A percentile compares a stretch with the other conserved stretches of the same genome.
Conservation (phyloP, 1,140 invertebrate genomes). For the Ectropis grisescens region DNA sequence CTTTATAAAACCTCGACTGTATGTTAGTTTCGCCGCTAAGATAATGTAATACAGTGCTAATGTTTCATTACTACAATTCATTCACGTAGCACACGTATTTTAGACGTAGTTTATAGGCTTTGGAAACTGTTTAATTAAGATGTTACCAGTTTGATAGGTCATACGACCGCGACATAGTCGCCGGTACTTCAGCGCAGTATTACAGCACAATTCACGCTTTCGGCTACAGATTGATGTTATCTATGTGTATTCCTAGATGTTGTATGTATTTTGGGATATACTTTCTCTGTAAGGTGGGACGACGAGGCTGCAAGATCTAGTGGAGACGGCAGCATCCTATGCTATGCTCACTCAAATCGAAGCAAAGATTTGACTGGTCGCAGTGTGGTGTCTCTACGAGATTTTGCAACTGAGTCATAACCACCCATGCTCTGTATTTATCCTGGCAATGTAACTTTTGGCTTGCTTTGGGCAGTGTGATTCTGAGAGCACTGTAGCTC, state of each 20-base stretch:
- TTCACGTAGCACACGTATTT: conserved; percentile 47
- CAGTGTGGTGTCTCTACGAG: conserved; percentile 42
- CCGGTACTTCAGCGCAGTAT: conserved; percentile 17
- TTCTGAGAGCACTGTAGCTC: conserved; percentile 36
- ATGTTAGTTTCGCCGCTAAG: conserved; percentile 50
- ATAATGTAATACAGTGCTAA: conserved; percentile 19
- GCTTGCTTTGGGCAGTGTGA: conserved; percentile 36
- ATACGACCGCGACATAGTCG: conserved; percentile 4
- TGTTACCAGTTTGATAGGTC: conserved; percentile 36
- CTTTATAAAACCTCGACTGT: conserved; percentile 21
- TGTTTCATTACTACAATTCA: conserved; percentile 65
- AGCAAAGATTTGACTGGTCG: conserved; percentile 48
- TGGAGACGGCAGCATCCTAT: conserved; percentile 56
- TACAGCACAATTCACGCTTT: conserved; percentile 21
- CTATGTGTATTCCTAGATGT: conserved; percentile 3
- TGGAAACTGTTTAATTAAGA: conserved; percentile 43
- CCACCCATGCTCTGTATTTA: conserved; percentile 35
- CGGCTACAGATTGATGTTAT: conserved; percentile 5
- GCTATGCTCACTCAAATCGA: conserved; percentile 54
- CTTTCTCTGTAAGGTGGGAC: no score
- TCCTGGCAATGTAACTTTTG: conserved; percentile 47
- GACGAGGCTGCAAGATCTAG: conserved; percentile 23
- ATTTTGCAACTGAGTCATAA: conserved; percentile 30
- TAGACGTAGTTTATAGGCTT: conserved; percentile 56
- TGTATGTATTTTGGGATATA: no score